phyloP scores from a whole-genome alignment of 2,113 vertebrate genomes.

The Pluvianellus socialis region DNA sequence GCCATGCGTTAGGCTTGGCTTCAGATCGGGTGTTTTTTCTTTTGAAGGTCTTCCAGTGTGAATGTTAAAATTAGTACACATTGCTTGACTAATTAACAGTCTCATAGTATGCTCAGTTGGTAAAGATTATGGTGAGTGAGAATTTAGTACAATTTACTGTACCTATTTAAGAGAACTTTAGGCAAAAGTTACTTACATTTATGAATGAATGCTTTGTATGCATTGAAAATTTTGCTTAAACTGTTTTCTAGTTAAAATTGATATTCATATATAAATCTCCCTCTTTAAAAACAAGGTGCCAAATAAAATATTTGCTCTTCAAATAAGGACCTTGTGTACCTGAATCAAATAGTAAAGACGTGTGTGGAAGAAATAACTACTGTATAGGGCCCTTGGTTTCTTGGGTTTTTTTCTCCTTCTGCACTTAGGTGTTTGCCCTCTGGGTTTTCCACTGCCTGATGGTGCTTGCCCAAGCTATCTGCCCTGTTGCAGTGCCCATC shows the following conservation, averaged over 20 bases:
- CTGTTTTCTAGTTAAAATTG: neutral
- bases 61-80: neutral
- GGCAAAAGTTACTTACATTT: neutral
- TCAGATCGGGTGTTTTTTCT: neutral
- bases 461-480: neutral
- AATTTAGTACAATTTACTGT: neutral
- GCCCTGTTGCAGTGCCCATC: neutral
- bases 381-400: neutral
- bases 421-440: neutral
- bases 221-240: neutral
- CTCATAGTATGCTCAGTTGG: neutral
- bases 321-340: neutral
- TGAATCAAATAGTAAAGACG: neutral
- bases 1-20: neutral
- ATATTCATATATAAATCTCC: neutral
- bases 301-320: conserved; percentile 44
- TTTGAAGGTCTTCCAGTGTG: neutral
- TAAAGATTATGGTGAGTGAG: neutral
- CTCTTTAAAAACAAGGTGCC: conserved; percentile 15
- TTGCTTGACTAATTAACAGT: neutral
- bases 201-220: neutral
- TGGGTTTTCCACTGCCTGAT: neutral
- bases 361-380: neutral
- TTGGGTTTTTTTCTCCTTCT: neutral
- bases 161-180: neutral